A percentile compares a stretch with the other conserved stretches of the same genome.
Evolutionary conservation across 92 coral and sea anemone genomes (phyloP).

Genomic region (Epizoanthus rinbou): DNA sequence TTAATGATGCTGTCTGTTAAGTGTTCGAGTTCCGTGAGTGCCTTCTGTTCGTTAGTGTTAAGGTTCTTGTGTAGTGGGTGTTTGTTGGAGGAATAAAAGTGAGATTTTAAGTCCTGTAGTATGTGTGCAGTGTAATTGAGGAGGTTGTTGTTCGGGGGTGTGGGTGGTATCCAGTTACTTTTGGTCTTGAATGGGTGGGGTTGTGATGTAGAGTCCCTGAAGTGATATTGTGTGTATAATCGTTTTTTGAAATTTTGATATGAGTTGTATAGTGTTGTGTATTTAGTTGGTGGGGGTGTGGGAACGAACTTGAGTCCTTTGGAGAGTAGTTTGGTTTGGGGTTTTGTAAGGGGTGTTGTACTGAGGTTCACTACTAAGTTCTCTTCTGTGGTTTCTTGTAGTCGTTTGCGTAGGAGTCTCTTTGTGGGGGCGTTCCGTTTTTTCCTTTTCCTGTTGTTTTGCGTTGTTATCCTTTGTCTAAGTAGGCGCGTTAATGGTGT

Average conservation of each 20-base stretch:
- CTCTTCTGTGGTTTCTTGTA: conserved; percentile 8
- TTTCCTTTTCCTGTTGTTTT: conserved; percentile 6
- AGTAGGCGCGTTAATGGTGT: conserved; percentile 10
- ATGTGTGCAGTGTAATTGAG: conserved; percentile 6
- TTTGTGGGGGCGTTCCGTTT: conserved; percentile 23
- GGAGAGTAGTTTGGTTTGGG: conserved; percentile 23
- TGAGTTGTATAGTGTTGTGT: conserved; percentile 30
- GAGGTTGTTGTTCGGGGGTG: conserved; percentile 20
- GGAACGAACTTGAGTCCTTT: conserved; percentile 32
- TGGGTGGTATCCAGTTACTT: conserved; percentile 20
- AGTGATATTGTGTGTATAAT: conserved; percentile 18
- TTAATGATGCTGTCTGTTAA: no score
- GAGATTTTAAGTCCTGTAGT: conserved; percentile 28
- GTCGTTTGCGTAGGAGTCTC: conserved; percentile 11
- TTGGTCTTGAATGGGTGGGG: conserved; percentile 27
- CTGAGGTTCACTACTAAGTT: conserved; percentile 16
- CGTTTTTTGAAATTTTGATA: conserved; percentile 16
- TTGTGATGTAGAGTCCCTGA: conserved; percentile 12
- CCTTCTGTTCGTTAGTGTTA: no score
- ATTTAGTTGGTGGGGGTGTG: conserved; percentile 31
- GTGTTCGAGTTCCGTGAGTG: no score
- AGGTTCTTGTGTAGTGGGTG: no score
- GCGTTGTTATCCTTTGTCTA: not conserved
- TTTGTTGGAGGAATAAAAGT: no score
- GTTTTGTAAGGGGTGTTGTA: conserved; percentile 11